These are phyloP conservation scores for Aporrectodea caliginosa DNA, from an alignment of 1,140 invertebrate genomes.

Conservation along the genomic window DNA sequence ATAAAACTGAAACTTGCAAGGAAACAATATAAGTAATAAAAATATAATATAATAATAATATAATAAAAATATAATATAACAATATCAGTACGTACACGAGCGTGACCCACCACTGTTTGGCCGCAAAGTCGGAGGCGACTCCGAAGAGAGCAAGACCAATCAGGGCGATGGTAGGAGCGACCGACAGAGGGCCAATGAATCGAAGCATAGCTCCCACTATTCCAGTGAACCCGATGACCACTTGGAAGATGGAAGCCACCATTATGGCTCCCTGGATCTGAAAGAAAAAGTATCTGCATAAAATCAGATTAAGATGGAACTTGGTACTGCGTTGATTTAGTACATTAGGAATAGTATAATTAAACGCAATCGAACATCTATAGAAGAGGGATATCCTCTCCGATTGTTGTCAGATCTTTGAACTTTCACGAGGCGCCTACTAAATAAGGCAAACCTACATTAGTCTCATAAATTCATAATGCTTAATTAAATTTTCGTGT, in stretches of 20 bases:
- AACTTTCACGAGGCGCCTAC: not conserved
- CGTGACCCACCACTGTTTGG: constrained; percentile 73
- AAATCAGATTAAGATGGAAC: not conserved
- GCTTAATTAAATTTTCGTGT: too few relatives aligned
- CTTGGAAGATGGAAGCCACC: constrained; percentile 1
- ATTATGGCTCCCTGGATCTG: constrained; percentile 22
- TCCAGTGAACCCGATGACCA: constrained; percentile 56
- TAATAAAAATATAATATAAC: too few relatives aligned
- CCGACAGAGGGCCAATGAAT: not conserved
- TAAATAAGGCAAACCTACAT: not conserved
- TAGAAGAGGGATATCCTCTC: too few relatives aligned
- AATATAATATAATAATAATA: too few relatives aligned
- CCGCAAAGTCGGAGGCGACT: constrained; percentile 69
- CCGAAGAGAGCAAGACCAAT: not conserved
- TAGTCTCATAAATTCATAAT: not conserved
- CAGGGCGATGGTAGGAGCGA: not conserved
- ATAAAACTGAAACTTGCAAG: too few relatives aligned
- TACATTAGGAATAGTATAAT: not conserved
- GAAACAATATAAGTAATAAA: too few relatives aligned
- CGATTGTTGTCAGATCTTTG: too few relatives aligned
- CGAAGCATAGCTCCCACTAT: constrained; percentile 62
- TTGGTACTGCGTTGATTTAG: not conserved
- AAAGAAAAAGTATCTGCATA: not conserved
- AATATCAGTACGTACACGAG: too few relatives aligned
- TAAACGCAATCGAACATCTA: not conserved